phyloP scores from a whole-genome alignment of 2,113 vertebrate genomes.

The Indri indri region DNA sequence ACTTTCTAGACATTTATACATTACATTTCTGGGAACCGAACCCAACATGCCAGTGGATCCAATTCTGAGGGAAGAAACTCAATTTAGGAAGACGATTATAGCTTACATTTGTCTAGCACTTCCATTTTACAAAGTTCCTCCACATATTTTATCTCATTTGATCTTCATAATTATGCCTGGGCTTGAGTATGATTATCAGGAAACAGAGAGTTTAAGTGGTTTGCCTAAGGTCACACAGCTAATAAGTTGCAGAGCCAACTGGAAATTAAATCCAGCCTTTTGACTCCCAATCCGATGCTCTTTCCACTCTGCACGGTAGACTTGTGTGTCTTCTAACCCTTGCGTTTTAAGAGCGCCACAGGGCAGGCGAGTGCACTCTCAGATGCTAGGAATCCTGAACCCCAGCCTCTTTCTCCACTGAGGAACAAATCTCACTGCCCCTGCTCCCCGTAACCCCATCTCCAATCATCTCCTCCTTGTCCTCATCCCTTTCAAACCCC shows the following conservation, averaged over 20 bases:
- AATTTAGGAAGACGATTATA: slow-evolving; percentile 20
- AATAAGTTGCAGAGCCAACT: slow-evolving; percentile 38
- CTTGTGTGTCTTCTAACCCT: not conserved
- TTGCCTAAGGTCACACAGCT: slow-evolving; percentile 65
- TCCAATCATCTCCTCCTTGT: slow-evolving; percentile 28
- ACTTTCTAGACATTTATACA: slow-evolving; percentile 15
- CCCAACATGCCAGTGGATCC: not conserved
- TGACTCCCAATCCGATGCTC: slow-evolving; percentile 32
- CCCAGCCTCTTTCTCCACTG: not conserved
- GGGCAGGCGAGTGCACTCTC: not conserved
- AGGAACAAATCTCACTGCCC: not conserved
- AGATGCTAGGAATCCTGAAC: not conserved
- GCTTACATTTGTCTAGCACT: not conserved
- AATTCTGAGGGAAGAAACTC: slow-evolving; percentile 22
- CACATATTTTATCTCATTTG: slow-evolving; percentile 30
- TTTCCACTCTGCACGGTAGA: not conserved
- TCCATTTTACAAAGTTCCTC: slow-evolving; percentile 19
- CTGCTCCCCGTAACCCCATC: not conserved
- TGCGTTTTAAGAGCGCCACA: not conserved
- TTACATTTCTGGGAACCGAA: slow-evolving; percentile 48
- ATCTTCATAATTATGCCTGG: slow-evolving; percentile 15
- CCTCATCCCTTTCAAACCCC: slow-evolving; percentile 13
- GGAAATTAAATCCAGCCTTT: slow-evolving; percentile 61
- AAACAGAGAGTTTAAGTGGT: slow-evolving; percentile 62
- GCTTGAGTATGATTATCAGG: slow-evolving; percentile 33